Evolutionary conservation across 1,140 invertebrate species (phyloP), one percentile per base, ranked within the genome.

Genomic region (Cherax destructor): DNA sequence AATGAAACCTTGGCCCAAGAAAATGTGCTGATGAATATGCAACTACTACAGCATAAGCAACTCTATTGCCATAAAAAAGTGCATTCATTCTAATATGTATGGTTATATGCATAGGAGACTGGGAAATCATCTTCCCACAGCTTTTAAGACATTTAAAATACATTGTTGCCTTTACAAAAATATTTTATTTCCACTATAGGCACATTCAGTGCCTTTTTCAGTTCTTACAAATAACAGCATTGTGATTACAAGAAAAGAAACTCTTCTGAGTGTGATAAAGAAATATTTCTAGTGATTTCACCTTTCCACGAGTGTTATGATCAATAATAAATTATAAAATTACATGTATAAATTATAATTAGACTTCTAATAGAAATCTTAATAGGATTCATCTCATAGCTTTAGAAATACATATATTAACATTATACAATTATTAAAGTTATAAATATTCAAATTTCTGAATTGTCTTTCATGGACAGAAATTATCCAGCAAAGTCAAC

Each of bases 121-220:
- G 49, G n/a, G n/a, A 18, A n/a, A 47, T 41, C 49, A 6, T 78
- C 4, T 78, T 78, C 24, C 30, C 76, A 41, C 11, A 13, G 10
- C 10, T 21, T 30, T 78, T 78, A 6, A 1, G 76, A 76, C 10
- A 41, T 47, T 50, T n/a, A 41, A 41, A 50, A 47, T 50, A 78
- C 30, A 78, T 47, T 50, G n/a, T 47, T 50, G 30, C 30, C 76
- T 50, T 78, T 50, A 41, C 76, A 78, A 78, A 50, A 78, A 78
- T 47, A 50, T 78, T 76, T 47, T 78, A 65, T 65, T 65, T 65
- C 61, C 61, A 65, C 18, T 21, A 18, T 13, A 65, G 21, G 61
- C 61, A 65, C 61, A 56, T 59, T 59, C 13, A 65, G 61, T 18
- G 61, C 61, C 61, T 65, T 65, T 65, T 65, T 56, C 52, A 56